phyloP scores from a whole-genome alignment of 2,113 vertebrate genomes.

The Amphilophus citrinellus region DNA sequence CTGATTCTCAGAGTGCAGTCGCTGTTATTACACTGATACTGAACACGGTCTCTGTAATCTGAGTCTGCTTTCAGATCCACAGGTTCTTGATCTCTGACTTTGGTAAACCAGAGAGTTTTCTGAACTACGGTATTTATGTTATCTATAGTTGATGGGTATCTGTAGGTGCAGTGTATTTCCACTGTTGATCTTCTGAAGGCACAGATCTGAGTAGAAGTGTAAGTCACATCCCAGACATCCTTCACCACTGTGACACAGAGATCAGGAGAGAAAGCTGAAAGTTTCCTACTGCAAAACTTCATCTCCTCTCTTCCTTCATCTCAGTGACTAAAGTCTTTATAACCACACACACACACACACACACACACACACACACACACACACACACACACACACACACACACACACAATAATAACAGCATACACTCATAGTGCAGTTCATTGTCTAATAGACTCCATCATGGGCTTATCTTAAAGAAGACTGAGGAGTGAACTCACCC shows the following conservation, averaged over 20 bases:
- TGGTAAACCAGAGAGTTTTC: background rate
- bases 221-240: background rate
- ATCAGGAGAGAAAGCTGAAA: too few relatives aligned
- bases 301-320: too few relatives aligned
- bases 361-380: too few relatives aligned
- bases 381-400: too few relatives aligned
- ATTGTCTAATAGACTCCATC: too few relatives aligned
- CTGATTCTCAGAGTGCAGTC: background rate
- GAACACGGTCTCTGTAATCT: background rate
- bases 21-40: fast-evolving
- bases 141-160: background rate
- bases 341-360: too few relatives aligned
- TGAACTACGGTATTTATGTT: background rate
- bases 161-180: background rate
- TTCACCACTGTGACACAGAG: background rate
- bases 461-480: too few relatives aligned
- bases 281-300: too few relatives aligned
- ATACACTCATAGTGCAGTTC: too few relatives aligned
- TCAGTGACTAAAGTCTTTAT: too few relatives aligned
- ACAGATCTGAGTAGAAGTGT: background rate
- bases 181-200: background rate
- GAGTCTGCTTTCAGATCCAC: fast-evolving
- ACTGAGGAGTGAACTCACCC: too few relatives aligned
- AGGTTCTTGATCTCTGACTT: fast-evolving
- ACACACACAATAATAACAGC: too few relatives aligned